phyloP scores from a whole-genome alignment of 2,113 vertebrate species.

The Spea bombifrons region DNA sequence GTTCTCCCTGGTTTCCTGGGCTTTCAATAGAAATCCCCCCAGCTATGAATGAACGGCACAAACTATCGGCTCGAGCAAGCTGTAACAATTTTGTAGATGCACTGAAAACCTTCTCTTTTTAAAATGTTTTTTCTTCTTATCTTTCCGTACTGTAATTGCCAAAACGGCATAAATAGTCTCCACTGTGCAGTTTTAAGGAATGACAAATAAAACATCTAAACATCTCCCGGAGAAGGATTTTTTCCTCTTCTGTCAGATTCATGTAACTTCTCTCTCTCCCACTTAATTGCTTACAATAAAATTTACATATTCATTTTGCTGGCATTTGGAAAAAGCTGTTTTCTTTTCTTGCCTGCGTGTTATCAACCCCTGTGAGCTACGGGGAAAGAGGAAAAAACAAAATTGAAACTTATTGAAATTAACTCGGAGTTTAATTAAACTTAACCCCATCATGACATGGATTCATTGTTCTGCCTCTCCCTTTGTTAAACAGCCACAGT shows the following conservation, averaged over 20 bases:
- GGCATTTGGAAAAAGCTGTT: conserved; percentile 40
- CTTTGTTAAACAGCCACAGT: background rate
- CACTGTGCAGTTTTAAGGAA: conserved; percentile 38
- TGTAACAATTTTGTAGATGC: conserved; percentile 29
- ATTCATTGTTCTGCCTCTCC: background rate
- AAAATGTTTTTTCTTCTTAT: background rate
- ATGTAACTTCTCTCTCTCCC: conserved; percentile 25
- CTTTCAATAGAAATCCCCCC: conserved; percentile 3
- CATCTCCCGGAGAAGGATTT: conserved; percentile 30
- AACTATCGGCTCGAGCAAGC: background rate
- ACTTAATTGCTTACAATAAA: conserved; percentile 45
- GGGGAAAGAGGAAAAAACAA: background rate
- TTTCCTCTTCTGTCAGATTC: conserved; percentile 43
- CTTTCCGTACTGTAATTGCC: conserved; percentile 37
- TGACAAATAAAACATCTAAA: conserved; percentile 46
- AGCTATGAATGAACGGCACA: conserved; percentile 17
- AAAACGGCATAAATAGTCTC: conserved; percentile 34
- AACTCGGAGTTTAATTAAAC: too few relatives aligned
- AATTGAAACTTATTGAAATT: conserved; percentile 24
- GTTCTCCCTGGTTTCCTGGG: background rate
- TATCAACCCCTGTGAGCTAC: conserved; percentile 31
- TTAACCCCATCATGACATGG: background rate
- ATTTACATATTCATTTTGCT: conserved; percentile 49
- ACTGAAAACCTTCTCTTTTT: background rate
- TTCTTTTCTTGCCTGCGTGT: conserved; percentile 17